Evolutionary conservation across 2,888 invertebrate species (phyloP).

Genomic region (Tenthredo distinguenda): DNA sequence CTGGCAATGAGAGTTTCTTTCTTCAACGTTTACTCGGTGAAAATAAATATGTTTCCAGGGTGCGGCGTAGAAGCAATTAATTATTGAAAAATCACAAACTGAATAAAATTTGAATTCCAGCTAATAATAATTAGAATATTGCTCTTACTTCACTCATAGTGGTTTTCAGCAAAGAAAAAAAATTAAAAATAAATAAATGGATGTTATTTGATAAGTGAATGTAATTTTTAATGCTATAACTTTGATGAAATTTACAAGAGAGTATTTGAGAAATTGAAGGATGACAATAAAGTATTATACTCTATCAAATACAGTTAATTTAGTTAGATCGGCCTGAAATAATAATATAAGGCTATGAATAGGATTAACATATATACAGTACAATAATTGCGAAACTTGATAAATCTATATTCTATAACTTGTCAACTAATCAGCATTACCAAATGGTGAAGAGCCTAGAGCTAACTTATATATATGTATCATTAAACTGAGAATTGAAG

Average conservation of each 20-base stretch:
- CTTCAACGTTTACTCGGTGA: neutral
- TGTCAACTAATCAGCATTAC: neutral
- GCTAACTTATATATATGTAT: slow-evolving; percentile 6
- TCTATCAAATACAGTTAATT: slow-evolving; percentile 38
- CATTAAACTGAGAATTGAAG: neutral
- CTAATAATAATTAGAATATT: neutral
- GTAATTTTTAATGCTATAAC: slow-evolving; percentile 41
- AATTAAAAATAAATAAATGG: neutral
- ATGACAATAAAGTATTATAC: slow-evolving; percentile 51
- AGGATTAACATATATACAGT: slow-evolving; percentile 31
- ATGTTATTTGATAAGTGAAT: slow-evolving; percentile 45
- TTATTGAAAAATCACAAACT: neutral
- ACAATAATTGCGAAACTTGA: slow-evolving; percentile 40
- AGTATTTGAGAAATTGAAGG: slow-evolving; percentile 23
- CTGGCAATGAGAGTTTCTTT: neutral
- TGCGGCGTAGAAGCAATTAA: neutral
- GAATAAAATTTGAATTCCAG: slow-evolving; percentile 3
- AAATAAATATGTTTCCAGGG: neutral
- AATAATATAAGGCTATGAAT: slow-evolving; percentile 35
- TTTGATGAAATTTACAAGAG: slow-evolving; percentile 47
- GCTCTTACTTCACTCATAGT: slow-evolving; percentile 17
- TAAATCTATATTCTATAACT: slow-evolving; percentile 37
- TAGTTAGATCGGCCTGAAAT: slow-evolving; percentile 39
- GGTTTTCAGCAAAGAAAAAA: neutral
- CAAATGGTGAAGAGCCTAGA: neutral